These are phyloP conservation scores for Lonchura striata DNA, from an alignment of 2,113 vertebrate genomes.

Conservation along the genomic window DNA sequence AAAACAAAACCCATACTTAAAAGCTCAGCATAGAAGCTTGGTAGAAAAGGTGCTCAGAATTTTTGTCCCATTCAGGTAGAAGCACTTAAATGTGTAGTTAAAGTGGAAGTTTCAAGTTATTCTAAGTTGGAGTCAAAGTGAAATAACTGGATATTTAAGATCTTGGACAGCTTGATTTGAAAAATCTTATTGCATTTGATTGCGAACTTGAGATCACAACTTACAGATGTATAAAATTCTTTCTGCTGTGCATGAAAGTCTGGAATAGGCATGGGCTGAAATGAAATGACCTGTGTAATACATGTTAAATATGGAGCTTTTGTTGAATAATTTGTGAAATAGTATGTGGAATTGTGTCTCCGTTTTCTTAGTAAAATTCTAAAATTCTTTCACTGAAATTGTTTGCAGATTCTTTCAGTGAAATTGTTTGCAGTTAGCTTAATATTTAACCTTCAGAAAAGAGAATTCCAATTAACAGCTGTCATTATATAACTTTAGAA, in stretches of 20 bases:
- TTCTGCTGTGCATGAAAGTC: background rate
- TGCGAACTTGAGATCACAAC: background rate
- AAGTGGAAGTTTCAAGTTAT: background rate
- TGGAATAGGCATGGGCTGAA: background rate
- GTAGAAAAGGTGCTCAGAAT: background rate
- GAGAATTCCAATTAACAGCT: background rate
- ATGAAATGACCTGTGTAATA: background rate
- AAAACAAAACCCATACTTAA: background rate
- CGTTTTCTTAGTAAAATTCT: background rate
- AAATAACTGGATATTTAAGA: background rate
- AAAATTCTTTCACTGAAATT: background rate
- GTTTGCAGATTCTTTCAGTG: background rate
- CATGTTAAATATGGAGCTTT: accelerated
- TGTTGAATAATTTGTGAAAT: background rate
- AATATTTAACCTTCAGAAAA: background rate
- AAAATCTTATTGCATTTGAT: background rate
- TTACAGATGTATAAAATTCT: background rate
- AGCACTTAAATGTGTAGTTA: background rate
- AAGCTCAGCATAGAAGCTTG: background rate
- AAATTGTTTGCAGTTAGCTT: background rate
- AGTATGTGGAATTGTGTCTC: background rate
- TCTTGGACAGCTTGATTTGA: background rate
- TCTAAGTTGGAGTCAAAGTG: background rate
- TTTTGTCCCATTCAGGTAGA: background rate
- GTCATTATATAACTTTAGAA: background rate